Evolutionary conservation across 2,888 invertebrate species (phyloP), one percentile per base, ranked within the genome.

Genomic region (Diaprepes abbreviatus): DNA sequence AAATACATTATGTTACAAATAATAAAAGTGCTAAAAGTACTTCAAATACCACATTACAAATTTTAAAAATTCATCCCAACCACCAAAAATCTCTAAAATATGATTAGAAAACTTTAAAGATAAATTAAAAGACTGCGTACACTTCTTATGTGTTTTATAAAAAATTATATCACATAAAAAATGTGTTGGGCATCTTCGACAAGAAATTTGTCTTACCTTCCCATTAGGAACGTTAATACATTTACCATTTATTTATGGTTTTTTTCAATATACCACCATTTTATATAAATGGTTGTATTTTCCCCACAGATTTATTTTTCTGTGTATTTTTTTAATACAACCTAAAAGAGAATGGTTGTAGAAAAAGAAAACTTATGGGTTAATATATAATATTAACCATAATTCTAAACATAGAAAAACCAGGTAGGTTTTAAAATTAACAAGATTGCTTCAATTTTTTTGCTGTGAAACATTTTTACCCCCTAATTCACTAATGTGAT

Each of bases 291-390:
- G 43, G 28, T 45, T 59, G 4, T 33, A 45, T 50, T 36, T 50
- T 43, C 21, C 31, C 66, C 50, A 66, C 66, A 58, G 48, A 66
- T 52, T 38, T n/a, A n/a, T n/a, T 55, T 58, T 50, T 50, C 48
- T 50, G 48, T 66, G 66, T 63, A 36, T 63, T 40, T 66, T 60
- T 40, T 58, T 66, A 33, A 60, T 69, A 69, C 64, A 73, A 48
- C 73, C 73, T 73, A 69, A 73, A 73, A 73, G 71, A 73, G 59
- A 73, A 66, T 33, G 66, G 71, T 66, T 69, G 64, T 68, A 69
- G 62, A 57, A 57, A 50, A 38, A 58, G 59, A 48, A 50, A 33
- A 60, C 24, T 28, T 52, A 5, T 31, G 3, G 48, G 28, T 45
- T 17, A 28, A 36, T 35, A 35, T 7, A 10, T 7, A 10, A 19